These are phyloP conservation scores for Xiphias gladius DNA, from an alignment of 2,113 vertebrate species.

Conservation along the genomic window DNA sequence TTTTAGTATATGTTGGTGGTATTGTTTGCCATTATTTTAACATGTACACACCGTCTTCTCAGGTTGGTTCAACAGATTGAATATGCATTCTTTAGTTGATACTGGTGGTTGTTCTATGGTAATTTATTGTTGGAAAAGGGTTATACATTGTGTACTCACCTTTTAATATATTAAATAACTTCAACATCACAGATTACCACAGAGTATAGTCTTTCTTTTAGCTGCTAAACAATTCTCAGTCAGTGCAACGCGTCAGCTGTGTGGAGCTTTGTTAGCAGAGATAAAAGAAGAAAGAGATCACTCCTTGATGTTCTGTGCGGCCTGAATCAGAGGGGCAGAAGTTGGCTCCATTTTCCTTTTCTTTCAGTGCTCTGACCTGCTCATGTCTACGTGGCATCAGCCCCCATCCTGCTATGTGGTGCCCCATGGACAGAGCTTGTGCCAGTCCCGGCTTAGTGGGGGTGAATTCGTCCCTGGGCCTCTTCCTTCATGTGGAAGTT, in stretches of 20 bases:
- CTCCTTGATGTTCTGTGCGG: constrained; percentile 50
- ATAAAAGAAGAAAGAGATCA: constrained; percentile 56
- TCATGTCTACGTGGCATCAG: constrained; percentile 55
- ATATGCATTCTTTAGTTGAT: background rate
- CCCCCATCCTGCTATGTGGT: constrained; percentile 56
- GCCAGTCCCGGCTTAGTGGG: constrained; percentile 47
- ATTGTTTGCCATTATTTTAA: background rate
- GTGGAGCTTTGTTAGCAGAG: constrained; percentile 38
- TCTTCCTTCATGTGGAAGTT: constrained; percentile 63
- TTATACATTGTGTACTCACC: background rate
- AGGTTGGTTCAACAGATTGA: background rate
- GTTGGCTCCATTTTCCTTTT: constrained; percentile 62
- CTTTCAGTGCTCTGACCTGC: constrained; percentile 59
- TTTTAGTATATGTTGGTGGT: background rate
- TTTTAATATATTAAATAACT: constrained; percentile 13
- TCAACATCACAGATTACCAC: background rate
- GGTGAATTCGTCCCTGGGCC: constrained; percentile 28
- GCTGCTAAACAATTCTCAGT: constrained; percentile 18
- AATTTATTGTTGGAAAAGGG: background rate
- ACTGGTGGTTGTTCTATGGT: background rate
- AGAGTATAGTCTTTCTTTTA: constrained; percentile 9
- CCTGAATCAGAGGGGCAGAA: constrained; percentile 55
- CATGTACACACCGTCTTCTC: constrained; percentile 9
- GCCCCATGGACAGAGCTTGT: constrained; percentile 63
- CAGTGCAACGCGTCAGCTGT: constrained; percentile 39